Conservation (phyloP, 1,140 invertebrate genomes). For the Drosophila gunungcola region DNA sequence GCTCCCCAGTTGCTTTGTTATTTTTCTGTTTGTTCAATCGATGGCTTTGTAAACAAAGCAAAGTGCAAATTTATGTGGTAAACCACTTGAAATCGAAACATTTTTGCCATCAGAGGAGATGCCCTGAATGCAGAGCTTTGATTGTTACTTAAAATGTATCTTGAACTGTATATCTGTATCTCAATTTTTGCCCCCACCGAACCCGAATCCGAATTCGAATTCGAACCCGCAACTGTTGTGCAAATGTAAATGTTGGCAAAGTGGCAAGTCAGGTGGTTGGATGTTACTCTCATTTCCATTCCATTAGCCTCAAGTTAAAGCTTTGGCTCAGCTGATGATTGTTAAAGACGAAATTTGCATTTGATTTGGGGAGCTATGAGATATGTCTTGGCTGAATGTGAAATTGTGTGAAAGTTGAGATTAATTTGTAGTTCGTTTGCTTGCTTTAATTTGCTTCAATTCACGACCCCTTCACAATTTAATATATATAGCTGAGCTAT, state of each 20-base stretch:
- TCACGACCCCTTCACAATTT: conserved; percentile 2
- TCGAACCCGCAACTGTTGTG: conserved; percentile 46
- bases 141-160: conserved; percentile 67
- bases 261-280: conserved; percentile 58
- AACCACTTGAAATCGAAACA: conserved; percentile 58
- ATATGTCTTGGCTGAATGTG: neutral
- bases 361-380: neutral
- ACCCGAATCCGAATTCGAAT: conserved; percentile 23
- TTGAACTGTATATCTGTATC: conserved; percentile 52
- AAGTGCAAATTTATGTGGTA: conserved; percentile 74
- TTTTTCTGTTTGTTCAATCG: conserved; percentile 16
- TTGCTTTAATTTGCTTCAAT: neutral
- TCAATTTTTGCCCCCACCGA: conserved; percentile 26
- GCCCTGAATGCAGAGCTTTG: conserved; percentile 61
- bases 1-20: conserved; percentile 4
- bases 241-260: conserved; percentile 64
- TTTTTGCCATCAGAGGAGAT: conserved; percentile 25
- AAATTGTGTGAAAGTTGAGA: neutral
- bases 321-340: conserved; percentile 29
- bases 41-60: conserved; percentile 66
- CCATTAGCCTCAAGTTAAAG: conserved; percentile 65
- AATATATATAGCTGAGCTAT: neutral
- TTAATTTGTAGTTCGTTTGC: neutral
- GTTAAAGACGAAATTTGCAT: conserved; percentile 46
- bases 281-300: conserved; percentile 60